These are phyloP conservation scores for Galendromus occidentalis DNA, from an alignment of 1,140 invertebrate species.

Conservation along the genomic window DNA sequence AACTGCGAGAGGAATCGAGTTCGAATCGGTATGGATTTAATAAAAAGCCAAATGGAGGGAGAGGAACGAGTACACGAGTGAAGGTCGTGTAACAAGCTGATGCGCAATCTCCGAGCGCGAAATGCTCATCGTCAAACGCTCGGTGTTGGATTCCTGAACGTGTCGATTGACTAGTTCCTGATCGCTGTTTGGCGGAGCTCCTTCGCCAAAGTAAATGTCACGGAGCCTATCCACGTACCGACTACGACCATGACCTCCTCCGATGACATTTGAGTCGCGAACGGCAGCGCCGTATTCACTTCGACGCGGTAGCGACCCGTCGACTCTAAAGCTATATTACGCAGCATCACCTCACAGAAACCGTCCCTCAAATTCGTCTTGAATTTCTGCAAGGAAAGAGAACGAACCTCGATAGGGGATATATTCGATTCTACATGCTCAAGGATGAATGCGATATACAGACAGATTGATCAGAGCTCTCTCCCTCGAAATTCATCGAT, in stretches of 20 bases:
- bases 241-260: slow-evolving; percentile 6
- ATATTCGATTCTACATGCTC: no score
- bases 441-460: no score
- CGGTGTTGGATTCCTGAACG: no score
- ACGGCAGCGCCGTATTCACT: neutral
- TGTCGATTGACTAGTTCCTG: no score
- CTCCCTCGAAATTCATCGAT: neutral
- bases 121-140: no score
- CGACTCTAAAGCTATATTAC: neutral
- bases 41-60: no score
- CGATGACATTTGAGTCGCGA: neutral
- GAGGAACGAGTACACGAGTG: no score
- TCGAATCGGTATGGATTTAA: neutral
- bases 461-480: neutral
- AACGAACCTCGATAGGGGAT: no score
- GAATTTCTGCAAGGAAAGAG: neutral
- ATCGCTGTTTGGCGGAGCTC: no score
- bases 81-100: no score
- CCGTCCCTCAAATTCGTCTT: neutral
- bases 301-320: slow-evolving; percentile 10
- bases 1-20: neutral
- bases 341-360: neutral
- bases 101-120: no score
- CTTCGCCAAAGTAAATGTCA: no score
- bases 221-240: neutral